phyloP scores from a whole-genome alignment of 2,888 invertebrate species.

The Lottia scabra region DNA sequence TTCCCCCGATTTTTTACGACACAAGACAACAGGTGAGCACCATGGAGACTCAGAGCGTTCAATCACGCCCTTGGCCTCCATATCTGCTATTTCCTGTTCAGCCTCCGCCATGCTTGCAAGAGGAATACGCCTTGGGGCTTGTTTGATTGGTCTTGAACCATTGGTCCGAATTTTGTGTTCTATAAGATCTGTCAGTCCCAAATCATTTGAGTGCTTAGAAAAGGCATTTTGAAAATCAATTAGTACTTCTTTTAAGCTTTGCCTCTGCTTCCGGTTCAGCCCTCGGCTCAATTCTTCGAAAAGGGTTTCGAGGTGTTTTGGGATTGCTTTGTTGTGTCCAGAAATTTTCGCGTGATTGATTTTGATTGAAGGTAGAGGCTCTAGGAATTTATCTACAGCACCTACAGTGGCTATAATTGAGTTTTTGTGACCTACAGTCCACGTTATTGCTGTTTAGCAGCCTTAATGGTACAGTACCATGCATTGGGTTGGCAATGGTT shows the following conservation, averaged over 20 bases:
- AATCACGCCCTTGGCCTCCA: no score
- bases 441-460: neutral
- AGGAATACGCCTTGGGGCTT: no score
- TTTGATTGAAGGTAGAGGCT: no score
- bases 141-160: neutral
- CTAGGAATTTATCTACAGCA: neutral
- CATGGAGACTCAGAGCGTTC: neutral
- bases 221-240: neutral
- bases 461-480: neutral
- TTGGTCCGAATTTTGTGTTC: neutral
- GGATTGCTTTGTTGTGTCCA: no score
- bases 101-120: no score
- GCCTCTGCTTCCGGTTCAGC: neutral
- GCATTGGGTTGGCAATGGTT: neutral
- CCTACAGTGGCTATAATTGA: neutral
- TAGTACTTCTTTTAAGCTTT: neutral
- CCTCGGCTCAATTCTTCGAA: no score
- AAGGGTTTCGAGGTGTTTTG: no score
- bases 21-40: neutral
- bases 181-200: no score
- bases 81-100: no score
- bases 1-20: no score
- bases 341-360: no score
- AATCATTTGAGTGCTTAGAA: no score
- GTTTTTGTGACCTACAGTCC: neutral